Conservation (phyloP, 2,888 invertebrate species). For the Coremacera marginata region DNA sequence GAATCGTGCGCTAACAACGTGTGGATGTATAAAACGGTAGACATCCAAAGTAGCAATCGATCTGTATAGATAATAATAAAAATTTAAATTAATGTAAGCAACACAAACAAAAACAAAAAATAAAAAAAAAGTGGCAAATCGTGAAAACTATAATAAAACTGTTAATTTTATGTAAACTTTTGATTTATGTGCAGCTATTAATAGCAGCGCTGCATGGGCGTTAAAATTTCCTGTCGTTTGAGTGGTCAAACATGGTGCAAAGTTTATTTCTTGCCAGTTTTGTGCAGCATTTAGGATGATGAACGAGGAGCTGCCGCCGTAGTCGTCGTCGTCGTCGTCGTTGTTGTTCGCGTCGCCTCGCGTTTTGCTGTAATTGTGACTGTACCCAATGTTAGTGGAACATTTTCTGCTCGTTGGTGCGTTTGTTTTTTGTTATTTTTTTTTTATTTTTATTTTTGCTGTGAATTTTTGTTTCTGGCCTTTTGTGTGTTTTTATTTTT, state of each 20-base stretch:
- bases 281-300: constrained; percentile 23
- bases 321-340: constrained; percentile 1
- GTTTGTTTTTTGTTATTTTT: constrained; percentile 1
- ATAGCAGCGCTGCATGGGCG: constrained; percentile 21
- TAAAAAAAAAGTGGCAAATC: not conserved
- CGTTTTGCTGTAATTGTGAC: constrained; percentile 33
- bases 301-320: constrained; percentile 1
- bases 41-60: not conserved
- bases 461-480: not conserved
- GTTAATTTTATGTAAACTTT: not conserved
- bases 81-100: constrained; percentile 1
- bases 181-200: not conserved
- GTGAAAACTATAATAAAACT: not conserved
- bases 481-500: constrained; percentile 12
- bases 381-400: constrained; percentile 34
- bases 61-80: not conserved
- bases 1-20: constrained; percentile 21
- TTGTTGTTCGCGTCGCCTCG: constrained; percentile 22
- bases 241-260: constrained; percentile 38
- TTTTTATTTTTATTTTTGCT: not conserved
- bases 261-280: not conserved
- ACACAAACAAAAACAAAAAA: no score
- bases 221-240: constrained; percentile 34
- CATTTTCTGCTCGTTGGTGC: constrained; percentile 16
- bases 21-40: not conserved